Percentiles rank a stretch among this genome's conserved stretches.
Evolutionary conservation across 1,140 invertebrate genomes (phyloP).

Genomic region (Monomorium pharaonis): DNA sequence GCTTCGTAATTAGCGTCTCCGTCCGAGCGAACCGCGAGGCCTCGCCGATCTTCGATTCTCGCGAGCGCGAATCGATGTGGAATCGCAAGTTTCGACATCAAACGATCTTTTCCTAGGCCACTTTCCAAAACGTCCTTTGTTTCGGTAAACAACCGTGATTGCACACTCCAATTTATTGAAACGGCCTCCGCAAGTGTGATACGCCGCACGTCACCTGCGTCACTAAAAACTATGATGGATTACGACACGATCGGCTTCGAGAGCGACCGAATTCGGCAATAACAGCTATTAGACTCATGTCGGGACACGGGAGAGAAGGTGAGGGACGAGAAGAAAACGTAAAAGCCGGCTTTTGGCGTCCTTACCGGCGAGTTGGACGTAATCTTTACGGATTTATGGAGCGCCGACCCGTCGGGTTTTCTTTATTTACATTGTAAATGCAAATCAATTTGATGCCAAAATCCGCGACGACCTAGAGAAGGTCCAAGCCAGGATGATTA

Average conservation of each 20-base stretch:
- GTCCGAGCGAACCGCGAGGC: not conserved
- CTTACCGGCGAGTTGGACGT: conserved; percentile 10
- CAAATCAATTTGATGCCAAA: conserved; percentile 60
- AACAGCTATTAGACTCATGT: conserved; percentile 12
- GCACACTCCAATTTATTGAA: not conserved
- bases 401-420: not conserved
- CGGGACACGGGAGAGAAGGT: not conserved
- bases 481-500: conserved; percentile 45
- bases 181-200: not conserved
- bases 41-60: conserved; percentile 8
- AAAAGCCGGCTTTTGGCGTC: not conserved
- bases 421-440: conserved; percentile 72
- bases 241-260: conserved; percentile 21
- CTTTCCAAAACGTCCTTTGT: conserved; percentile 34
- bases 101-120: not conserved
- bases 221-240: conserved; percentile 23
- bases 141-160: not conserved
- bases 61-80: not conserved
- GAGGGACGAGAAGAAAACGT: not conserved
- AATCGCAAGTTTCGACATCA: conserved; percentile 30
- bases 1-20: conserved; percentile 13
- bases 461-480: conserved; percentile 71
- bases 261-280: conserved; percentile 11
- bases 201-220: not conserved
- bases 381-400: conserved; percentile 56